Evolutionary conservation across 2,888 invertebrate genomes (phyloP), one percentile per base, ranked within the genome.

Genomic region (Dilophus febrilis): DNA sequence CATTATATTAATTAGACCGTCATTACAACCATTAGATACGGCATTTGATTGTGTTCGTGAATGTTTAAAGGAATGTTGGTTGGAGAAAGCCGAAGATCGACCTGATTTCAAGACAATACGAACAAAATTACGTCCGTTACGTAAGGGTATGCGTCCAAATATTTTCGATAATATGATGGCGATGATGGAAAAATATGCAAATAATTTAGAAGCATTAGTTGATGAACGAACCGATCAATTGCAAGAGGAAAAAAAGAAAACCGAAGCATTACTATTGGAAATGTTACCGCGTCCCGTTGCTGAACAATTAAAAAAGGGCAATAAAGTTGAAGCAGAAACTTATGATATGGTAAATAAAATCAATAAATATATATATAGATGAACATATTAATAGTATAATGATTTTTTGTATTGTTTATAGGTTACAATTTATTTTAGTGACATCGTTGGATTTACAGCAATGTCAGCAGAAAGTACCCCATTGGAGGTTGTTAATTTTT

Each of bases 121-220:
- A 26, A 71, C 80, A 14, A 74, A 77, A 48, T 61, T 92, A 27
- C 70, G 90, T 32, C 86, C 86, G 0, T 65, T 92, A 42, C 66
- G 85, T 40, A 82, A 87, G 57, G 91, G 91, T 55, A 83, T 92
- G 92, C 87, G 88, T 61, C 79, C 87, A 14, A 94, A 94, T 61
- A 92, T 95, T 51, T 87, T 94, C 52, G 95, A 95, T 61, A 94
- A 94, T 56, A 92, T 95, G 90, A 86, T 94, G 72, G 83, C 85
- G 1, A 90, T 94, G 76, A 90, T 95, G 90, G 94, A 94, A 59
- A 90, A 91, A 55, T 94, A 95, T 56, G 90, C 92, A 11, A 91
- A 85, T 53, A 94, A 94, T 61, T 68, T 95, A 50, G 94, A 95
- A 61, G 86, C 77, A 1, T 66, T 94, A 3, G 94, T 95, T 1